These are phyloP conservation scores for Haplochromis vanheusdeni DNA, from an alignment of 2,113 vertebrate species.

Conservation along the genomic window DNA sequence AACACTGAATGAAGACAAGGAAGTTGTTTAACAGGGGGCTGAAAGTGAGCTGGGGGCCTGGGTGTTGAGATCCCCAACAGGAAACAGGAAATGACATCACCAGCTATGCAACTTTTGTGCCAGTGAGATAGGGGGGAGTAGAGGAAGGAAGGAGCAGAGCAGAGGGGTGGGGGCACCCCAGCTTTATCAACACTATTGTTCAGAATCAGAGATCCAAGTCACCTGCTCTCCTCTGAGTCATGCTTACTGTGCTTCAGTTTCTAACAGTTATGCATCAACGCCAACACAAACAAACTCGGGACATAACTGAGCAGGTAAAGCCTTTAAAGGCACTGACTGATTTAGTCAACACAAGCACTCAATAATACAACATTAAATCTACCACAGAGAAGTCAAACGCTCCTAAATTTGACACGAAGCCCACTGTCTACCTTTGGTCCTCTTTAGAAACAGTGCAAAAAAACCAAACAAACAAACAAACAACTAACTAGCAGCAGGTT, in stretches of 20 bases:
- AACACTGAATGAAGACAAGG: neutral
- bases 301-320: neutral
- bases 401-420: neutral
- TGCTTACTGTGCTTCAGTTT: neutral
- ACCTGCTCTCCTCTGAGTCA: neutral
- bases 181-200: conserved; percentile 53
- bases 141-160: conserved; percentile 53
- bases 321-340: neutral
- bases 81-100: conserved; percentile 60
- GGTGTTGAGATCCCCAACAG: neutral
- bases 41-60: neutral
- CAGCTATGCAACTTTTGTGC: conserved; percentile 12
- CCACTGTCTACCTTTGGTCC: neutral
- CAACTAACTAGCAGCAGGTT: neutral
- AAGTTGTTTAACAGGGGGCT: neutral
- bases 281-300: neutral
- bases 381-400: neutral
- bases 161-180: neutral
- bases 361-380: neutral
- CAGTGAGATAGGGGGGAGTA: neutral
- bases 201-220: neutral
- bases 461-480: neutral
- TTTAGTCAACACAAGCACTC: neutral
- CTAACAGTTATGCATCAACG: neutral
- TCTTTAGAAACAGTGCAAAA: neutral